Base-by-base conservation (phyloP, 2,888 invertebrate genomes). In the Caenorhabditis sulstoni region DNA sequence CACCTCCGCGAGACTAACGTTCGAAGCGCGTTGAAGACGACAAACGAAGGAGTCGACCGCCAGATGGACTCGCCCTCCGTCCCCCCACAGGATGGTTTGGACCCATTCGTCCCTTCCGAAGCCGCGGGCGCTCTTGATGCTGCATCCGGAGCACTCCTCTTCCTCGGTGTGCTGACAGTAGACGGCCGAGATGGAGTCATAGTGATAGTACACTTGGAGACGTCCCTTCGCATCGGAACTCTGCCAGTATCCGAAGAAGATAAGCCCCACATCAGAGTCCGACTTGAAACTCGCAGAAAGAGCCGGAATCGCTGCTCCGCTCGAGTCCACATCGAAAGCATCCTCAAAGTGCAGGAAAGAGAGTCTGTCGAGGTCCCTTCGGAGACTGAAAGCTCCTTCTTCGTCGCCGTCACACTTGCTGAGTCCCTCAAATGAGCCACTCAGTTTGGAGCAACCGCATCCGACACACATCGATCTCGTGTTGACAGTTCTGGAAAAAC, bases 181-280 rank as follows among this genome's bases (percentile, higher is more conserved):
- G 9, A 82, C 45, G 5, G 84, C 82, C 29, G 79, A 75, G 12
- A 81, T 70, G 1, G 52, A 44, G 35, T 81, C 71, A n/a, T 73
- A 79, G 20, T 79, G 73, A 62, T 74, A 84, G 50, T 79, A 77
- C 1, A 82, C 79, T 67, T 84, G 84, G 57, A 81, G 79, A n/a
- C 84, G 64, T 49, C 84, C 84, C 57, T 79, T 79, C 14, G 57
- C 59, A 12, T 66, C 58, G 47, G 58, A 66, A 41, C 67, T 77
- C 20, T 79, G 77, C 84, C 84, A 84, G 53, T 78, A 79, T 14
- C 84, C 82, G 45, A 84, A 84, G 14, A 82, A 62, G 9, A 84
- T 75, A 5, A 84, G 61, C 5, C 84, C 84, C 14, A 82, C 68
- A 41, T 84, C 84, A 8, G 82, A 81, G 50, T 84, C 84, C 1